Conservation (phyloP, 2,888 invertebrate species). For the Morpho helenor region DNA sequence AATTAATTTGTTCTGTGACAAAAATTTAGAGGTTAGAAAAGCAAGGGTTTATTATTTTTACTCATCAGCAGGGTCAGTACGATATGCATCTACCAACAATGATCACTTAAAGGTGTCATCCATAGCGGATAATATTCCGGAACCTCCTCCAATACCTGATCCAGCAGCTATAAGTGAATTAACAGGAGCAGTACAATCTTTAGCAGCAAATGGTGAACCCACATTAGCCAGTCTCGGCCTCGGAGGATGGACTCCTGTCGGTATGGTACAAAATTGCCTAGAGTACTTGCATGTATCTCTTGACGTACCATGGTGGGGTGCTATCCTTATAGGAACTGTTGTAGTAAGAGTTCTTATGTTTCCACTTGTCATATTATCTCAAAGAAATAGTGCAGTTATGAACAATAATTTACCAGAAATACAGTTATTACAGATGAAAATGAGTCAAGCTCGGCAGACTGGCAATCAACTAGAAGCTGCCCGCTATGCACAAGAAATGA, state of each 20-base stretch:
- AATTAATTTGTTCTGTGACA: constrained; percentile 57
- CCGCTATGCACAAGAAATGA: constrained; percentile 87
- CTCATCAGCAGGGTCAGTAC: constrained; percentile 55
- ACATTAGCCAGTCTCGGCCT: constrained; percentile 90
- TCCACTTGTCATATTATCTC: constrained; percentile 90
- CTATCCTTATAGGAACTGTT: constrained; percentile 90
- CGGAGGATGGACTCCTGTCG: constrained; percentile 90
- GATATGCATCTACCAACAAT: constrained; percentile 54
- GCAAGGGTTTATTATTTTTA: constrained; percentile 65
- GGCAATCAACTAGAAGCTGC: constrained; percentile 90
- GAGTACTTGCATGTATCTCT: constrained; percentile 90
- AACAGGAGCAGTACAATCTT: constrained; percentile 57
- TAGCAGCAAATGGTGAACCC: constrained; percentile 83
- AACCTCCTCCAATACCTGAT: constrained; percentile 68
- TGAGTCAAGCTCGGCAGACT: constrained; percentile 91
- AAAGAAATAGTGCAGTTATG: constrained; percentile 89
- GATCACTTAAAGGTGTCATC: constrained; percentile 48
- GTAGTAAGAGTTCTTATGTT: constrained; percentile 87
- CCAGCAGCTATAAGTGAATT: constrained; percentile 46
- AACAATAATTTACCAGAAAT: constrained; percentile 92
- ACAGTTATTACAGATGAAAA: constrained; percentile 88
- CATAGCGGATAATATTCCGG: constrained; percentile 60
- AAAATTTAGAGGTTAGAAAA: constrained; percentile 71
- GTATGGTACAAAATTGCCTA: constrained; percentile 87
- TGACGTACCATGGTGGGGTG: constrained; percentile 96